phyloP scores from a whole-genome alignment of 2,888 invertebrate genomes.

The Eurois occulta region DNA sequence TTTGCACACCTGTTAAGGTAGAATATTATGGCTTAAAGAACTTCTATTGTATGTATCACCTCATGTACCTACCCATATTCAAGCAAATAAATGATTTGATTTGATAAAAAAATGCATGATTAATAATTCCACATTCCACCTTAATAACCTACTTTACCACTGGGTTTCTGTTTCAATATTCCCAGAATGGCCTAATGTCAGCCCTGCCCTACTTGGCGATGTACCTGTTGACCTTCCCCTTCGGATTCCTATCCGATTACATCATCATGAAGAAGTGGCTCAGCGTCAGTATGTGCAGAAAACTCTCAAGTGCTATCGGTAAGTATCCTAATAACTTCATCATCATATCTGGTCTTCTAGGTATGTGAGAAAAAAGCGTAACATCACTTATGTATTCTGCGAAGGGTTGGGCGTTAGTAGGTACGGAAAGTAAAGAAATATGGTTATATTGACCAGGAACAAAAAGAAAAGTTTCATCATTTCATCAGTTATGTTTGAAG shows the following conservation, averaged over 20 bases:
- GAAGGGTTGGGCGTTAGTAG: background rate
- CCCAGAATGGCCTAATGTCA: constrained; percentile 92
- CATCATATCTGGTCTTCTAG: background rate
- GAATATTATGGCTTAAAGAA: too few relatives aligned
- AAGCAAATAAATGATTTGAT: too few relatives aligned
- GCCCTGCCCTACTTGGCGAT: constrained; percentile 94
- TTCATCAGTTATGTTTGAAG: background rate
- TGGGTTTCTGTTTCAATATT: constrained; percentile 4
- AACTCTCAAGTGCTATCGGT: constrained; percentile 83
- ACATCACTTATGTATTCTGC: background rate
- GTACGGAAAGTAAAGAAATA: background rate
- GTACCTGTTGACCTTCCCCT: constrained; percentile 90
- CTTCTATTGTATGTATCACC: too few relatives aligned
- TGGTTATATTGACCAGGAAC: background rate
- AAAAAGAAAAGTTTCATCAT: background rate
- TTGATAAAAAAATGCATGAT: background rate
- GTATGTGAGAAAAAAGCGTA: background rate
- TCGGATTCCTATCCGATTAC: constrained; percentile 89
- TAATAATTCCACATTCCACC: background rate
- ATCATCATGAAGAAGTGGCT: constrained; percentile 88
- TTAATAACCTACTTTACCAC: background rate
- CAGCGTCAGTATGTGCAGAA: constrained; percentile 86
- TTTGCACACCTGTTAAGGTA: too few relatives aligned
- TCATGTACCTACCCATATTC: too few relatives aligned
- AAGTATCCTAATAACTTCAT: constrained; percentile 22